Conservation (phyloP, 2,113 vertebrate genomes). For the Perognathus longimembris region DNA sequence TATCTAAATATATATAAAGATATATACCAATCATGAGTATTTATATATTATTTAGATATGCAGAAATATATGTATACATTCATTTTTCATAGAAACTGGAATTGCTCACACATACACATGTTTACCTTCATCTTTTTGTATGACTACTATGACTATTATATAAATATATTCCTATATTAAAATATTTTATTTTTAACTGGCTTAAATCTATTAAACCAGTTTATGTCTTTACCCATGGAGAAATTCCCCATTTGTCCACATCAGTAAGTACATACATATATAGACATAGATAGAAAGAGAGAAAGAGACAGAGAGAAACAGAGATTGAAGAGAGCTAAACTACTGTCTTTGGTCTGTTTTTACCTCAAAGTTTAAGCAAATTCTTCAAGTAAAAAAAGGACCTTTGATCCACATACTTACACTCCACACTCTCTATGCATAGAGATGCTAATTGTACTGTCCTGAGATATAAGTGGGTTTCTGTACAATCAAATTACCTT, state of each 20-base stretch:
- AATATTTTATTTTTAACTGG: conserved; percentile 9
- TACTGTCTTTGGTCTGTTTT: neutral
- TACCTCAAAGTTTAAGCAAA: conserved; percentile 29
- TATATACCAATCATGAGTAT: too few species aligned
- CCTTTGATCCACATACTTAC: neutral
- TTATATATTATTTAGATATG: neutral
- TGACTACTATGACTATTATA: neutral
- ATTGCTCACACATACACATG: neutral
- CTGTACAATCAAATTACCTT: conserved; percentile 41
- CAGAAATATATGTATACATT: neutral
- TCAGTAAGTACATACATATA: neutral
- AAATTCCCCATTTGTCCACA: neutral
- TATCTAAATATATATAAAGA: neutral
- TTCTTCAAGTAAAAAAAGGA: neutral
- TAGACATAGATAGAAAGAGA: too few species aligned
- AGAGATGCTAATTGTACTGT: neutral
- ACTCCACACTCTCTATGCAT: neutral
- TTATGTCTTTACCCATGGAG: conserved; percentile 1
- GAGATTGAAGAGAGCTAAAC: neutral
- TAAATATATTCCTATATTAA: neutral
- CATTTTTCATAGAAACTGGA: neutral
- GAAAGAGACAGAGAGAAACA: too few species aligned
- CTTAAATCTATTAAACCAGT: neutral
- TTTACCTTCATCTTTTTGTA: neutral
- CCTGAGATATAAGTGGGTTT: neutral